A percentile compares a stretch with the other conserved stretches of the same genome.
Evolutionary conservation across 2,113 vertebrate species (phyloP).

Genomic region (Sapayoa aenigma): DNA sequence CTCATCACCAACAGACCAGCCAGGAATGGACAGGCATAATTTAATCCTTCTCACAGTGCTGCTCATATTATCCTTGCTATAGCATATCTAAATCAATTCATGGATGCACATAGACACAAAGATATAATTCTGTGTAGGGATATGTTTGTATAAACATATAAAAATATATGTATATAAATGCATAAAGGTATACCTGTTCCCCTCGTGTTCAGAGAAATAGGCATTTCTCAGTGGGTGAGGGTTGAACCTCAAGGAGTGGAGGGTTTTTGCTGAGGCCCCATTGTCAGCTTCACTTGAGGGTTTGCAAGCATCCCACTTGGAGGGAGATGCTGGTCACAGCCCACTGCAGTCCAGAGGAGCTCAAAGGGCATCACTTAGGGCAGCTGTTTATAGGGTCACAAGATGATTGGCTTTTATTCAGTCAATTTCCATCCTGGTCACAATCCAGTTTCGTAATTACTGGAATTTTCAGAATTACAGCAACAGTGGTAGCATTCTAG

Average conservation of each 20-base stretch:
- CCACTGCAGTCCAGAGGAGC: not conserved
- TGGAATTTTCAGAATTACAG: not conserved
- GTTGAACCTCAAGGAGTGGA: not conserved
- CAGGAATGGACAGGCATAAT: constrained; percentile 12
- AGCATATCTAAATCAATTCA: not conserved
- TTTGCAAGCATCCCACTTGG: not conserved
- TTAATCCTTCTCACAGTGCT: not conserved
- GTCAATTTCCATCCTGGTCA: not conserved
- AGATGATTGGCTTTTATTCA: not conserved
- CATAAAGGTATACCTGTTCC: not conserved
- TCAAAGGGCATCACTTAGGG: not conserved
- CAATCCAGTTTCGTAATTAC: not conserved
- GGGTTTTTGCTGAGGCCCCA: not conserved
- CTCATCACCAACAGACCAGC: not conserved
- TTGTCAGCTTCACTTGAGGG: not conserved
- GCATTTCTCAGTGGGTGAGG: not conserved
- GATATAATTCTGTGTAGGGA: too few relatives aligned
- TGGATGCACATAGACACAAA: not conserved
- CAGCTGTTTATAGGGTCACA: not conserved
- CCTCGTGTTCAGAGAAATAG: not conserved
- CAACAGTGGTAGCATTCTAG: not conserved
- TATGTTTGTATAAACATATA: too few relatives aligned
- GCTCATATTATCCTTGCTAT: not conserved
- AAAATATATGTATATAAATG: too few relatives aligned
- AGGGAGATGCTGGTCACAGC: not conserved